Evolutionary conservation across 2,113 vertebrate genomes (phyloP), one percentile per base, ranked within the genome.

Genomic region (Carettochelys insculpta): DNA sequence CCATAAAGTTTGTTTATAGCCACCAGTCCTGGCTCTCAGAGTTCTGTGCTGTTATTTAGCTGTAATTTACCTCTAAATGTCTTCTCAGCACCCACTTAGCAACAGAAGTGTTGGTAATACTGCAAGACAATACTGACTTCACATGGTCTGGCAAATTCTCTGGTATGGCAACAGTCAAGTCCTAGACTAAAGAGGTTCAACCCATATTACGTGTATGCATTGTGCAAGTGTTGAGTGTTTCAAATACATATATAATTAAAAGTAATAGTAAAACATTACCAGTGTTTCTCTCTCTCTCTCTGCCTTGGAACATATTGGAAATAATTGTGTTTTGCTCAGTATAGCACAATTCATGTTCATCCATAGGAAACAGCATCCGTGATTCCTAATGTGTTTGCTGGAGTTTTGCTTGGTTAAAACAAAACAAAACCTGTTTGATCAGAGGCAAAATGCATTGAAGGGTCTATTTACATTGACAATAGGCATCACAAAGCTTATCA

Each of bases 401-500:
- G 12, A 75, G 41, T 89, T 31, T 82, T 90, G 80, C 77, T 81
- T 38, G 13, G 79, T 71, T 52, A 80, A 80, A 54, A 54, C 20
- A 22, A 80, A 80, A 50, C 2, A 56, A 34, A 45, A 12, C 58
- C 91, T 73, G 43, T 73, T 73, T 25, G 38, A 54, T 83, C 54
- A 65, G 51, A 77, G 90, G 61, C 48, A 51, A 85, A n/a, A 29
- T 41, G 77, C 77, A n/a, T 94, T 89, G 77, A 80, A 52, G 45
- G 78, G 86, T 80, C 83, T 1, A 0, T 88, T 92, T 45, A 89
- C 90, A 88, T 84, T 41, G 90, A 90, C 73, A 77, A 27, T 50
- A 85, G 56, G 73, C 80, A 85, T 83, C 80, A 94, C 73, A 54
- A 88, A 81, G 22, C 51, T 87, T 83, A 65, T 68, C 48, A 82